phyloP scores from a whole-genome alignment of 2,113 vertebrate species.

The Anolis sagrei region DNA sequence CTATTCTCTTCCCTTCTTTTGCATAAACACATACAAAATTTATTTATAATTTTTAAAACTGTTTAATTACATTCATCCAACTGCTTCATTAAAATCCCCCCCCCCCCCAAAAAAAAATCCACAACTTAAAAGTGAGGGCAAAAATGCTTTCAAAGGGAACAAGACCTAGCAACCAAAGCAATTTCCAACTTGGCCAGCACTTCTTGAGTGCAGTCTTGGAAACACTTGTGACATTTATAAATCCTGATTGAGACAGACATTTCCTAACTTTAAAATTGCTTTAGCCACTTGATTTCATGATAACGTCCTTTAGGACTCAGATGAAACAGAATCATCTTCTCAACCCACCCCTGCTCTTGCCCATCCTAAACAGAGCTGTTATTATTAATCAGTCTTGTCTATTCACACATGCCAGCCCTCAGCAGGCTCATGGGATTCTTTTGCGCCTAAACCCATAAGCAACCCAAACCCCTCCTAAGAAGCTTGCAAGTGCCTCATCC shows the following conservation, averaged over 20 bases:
- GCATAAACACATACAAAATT: neutral
- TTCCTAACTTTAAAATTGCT: slow-evolving; percentile 8
- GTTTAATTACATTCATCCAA: neutral
- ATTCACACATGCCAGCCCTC: neutral
- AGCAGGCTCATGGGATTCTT: neutral
- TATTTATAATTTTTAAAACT: neutral
- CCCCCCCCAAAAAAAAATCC: neutral
- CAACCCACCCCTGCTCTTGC: neutral
- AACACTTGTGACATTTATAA: neutral
- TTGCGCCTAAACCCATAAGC: neutral
- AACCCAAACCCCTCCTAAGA: neutral
- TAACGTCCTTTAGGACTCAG: neutral
- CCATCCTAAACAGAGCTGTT: neutral
- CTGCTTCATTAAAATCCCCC: neutral
- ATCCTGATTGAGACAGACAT: neutral
- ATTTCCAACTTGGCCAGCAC: neutral
- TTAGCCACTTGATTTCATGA: neutral
- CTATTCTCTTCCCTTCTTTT: neutral
- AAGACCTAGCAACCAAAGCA: neutral
- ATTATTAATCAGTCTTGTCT: neutral
- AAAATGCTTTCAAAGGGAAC: neutral
- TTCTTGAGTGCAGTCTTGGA: neutral
- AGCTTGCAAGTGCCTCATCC: neutral
- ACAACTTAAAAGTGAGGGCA: too few relatives aligned
- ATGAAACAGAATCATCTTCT: neutral